Evolutionary conservation across 1,140 invertebrate species (phyloP).

Genomic region (Drosophila obscura): DNA sequence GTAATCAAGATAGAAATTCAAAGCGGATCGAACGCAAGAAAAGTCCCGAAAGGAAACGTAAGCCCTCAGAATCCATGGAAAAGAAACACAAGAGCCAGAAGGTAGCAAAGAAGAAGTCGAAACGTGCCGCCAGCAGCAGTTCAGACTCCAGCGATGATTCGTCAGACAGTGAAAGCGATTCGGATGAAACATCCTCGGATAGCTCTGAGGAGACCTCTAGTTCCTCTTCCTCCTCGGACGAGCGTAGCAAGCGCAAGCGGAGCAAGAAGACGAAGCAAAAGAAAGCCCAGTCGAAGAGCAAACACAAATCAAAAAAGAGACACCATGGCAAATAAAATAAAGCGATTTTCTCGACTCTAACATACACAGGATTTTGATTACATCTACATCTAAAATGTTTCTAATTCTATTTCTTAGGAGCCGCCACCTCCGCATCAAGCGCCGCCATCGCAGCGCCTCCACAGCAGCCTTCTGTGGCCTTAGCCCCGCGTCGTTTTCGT

Average conservation of each 20-base stretch:
- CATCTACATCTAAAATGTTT: conserved; percentile 28
- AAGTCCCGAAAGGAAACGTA: conserved; percentile 16
- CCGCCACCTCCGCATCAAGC: conserved; percentile 40
- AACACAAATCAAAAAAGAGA: conserved; percentile 65
- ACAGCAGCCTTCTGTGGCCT: conserved; percentile 52
- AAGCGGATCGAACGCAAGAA: conserved; percentile 9
- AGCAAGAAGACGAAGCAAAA: conserved; percentile 48
- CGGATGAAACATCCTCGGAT: conserved; percentile 24
- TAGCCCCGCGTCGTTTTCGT: conserved; percentile 31
- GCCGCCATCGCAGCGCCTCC: conserved; percentile 61
- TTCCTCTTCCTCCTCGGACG: conserved; percentile 44
- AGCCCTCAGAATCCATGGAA: conserved; percentile 8
- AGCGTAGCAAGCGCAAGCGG: conserved; percentile 56
- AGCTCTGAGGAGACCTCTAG: conserved; percentile 53
- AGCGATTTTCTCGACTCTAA: conserved; percentile 21
- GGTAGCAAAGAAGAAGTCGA: conserved; percentile 45
- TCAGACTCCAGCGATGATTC: conserved; percentile 53
- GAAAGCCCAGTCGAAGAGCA: conserved; percentile 49
- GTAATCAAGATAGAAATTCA: not conserved
- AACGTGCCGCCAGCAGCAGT: conserved; percentile 48
- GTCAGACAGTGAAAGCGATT: conserved; percentile 47
- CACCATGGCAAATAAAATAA: conserved; percentile 51
- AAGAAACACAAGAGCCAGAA: conserved; percentile 20
- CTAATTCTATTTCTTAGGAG: conserved; percentile 52
- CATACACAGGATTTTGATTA: conserved; percentile 35